Conservation (phyloP, 1,140 invertebrate genomes). For the Lordiphosa stackelbergi region DNA sequence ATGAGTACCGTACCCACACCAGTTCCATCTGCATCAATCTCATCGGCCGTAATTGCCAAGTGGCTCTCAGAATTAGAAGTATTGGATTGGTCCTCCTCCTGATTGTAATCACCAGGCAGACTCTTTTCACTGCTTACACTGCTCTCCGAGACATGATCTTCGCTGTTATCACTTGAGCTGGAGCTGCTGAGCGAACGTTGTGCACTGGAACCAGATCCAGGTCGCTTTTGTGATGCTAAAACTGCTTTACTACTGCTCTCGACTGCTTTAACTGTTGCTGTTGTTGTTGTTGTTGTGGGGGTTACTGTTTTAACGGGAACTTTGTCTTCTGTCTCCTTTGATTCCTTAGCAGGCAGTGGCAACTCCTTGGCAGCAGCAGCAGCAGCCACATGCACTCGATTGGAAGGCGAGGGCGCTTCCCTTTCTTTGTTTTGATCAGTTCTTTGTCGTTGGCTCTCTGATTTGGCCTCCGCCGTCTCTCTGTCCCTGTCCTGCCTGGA, state of each 20-base stretch:
- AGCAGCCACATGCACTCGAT: constrained; percentile 5
- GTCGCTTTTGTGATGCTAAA: constrained; percentile 26
- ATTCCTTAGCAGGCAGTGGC: constrained; percentile 6
- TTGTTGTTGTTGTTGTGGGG: constrained; percentile 1
- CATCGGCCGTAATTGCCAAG: constrained; percentile 21
- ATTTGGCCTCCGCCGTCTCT: constrained; percentile 28
- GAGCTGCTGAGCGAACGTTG: constrained; percentile 56
- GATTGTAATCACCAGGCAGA: constrained; percentile 41
- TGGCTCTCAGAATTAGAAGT: constrained; percentile 27
- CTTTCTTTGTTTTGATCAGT: constrained; percentile 43
- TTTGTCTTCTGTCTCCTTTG: constrained; percentile 33
- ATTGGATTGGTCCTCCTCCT: constrained; percentile 30
- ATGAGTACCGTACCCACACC: too few species aligned
- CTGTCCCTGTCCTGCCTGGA: constrained; percentile 27
- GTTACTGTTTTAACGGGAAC: constrained; percentile 6
- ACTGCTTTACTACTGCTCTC: constrained; percentile 20
- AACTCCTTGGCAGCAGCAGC: constrained; percentile 23
- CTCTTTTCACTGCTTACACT: constrained; percentile 62
- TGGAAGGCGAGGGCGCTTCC: not conserved
- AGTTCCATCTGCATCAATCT: not conserved
- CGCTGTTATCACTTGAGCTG: constrained; percentile 55
- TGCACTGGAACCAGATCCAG: constrained; percentile 19
- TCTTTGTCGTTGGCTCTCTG: constrained; percentile 33
- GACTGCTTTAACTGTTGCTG: constrained; percentile 15
- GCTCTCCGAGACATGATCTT: constrained; percentile 54